Evolutionary conservation across 2,888 invertebrate species (phyloP).

Genomic region (Aporophyla lueneburgensis): DNA sequence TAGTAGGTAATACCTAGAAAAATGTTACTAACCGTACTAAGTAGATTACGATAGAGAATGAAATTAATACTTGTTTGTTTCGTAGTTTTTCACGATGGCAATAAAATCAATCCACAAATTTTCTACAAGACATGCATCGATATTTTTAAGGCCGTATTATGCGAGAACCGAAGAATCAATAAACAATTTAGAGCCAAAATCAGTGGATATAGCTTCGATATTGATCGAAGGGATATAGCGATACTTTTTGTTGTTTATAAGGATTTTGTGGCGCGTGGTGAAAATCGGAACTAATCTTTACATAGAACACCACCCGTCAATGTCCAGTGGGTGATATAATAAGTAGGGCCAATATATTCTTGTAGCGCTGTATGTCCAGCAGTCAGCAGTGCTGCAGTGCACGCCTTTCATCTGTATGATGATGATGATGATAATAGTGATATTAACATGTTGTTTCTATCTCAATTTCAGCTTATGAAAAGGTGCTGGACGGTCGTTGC

Average conservation of each 20-base stretch:
- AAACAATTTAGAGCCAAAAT: not conserved
- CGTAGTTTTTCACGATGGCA: not conserved
- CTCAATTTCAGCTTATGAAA: constrained; percentile 83
- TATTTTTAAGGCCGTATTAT: not conserved
- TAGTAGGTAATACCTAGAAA: constrained; percentile 30
- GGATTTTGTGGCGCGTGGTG: too few relatives aligned
- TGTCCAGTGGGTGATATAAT: too few relatives aligned
- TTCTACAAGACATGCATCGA: not conserved
- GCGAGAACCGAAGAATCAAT: not conserved
- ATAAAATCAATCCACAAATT: not conserved
- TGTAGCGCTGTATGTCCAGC: not conserved
- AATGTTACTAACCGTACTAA: not conserved
- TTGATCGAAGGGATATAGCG: too few relatives aligned
- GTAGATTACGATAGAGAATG: not conserved
- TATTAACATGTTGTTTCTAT: constrained; percentile 9
- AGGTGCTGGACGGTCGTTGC: constrained; percentile 84
- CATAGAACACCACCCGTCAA: too few relatives aligned
- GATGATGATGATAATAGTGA: too few relatives aligned
- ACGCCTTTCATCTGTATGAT: not conserved
- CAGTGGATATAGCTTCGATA: accelerated
- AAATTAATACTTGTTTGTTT: not conserved
- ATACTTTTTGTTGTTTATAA: not conserved
- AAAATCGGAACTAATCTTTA: too few relatives aligned
- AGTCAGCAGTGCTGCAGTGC: not conserved
- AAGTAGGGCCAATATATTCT: too few relatives aligned